phyloP scores from a whole-genome alignment of 1,140 invertebrate species.

The Oncopeltus fasciatus region DNA sequence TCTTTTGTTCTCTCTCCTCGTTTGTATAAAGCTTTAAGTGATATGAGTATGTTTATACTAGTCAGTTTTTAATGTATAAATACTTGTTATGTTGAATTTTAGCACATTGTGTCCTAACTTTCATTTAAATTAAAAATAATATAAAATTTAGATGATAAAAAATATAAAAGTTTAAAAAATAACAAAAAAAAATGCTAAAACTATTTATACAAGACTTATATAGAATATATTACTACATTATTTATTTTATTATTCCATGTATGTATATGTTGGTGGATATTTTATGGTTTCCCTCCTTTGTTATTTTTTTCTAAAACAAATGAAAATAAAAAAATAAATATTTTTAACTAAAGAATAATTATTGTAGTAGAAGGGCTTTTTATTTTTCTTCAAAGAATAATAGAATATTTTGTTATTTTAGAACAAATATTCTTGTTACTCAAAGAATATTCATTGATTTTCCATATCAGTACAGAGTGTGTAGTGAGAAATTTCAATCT shows the following conservation, averaged over 20 bases:
- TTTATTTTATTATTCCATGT: too few species aligned
- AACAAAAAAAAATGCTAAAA: neutral
- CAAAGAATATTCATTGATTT: neutral
- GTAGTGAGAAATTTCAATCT: neutral
- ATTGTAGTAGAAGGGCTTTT: neutral
- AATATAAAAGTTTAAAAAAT: neutral
- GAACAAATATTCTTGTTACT: neutral
- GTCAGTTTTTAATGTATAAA: neutral
- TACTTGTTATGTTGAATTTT: constrained; percentile 1
- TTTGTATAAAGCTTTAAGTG: constrained; percentile 2
- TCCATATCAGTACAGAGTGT: neutral
- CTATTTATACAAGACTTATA: neutral
- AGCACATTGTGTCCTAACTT: neutral
- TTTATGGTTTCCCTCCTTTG: neutral
- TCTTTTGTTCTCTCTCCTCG: neutral
- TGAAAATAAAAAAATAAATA: neutral
- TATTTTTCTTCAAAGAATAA: neutral
- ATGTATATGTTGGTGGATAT: neutral
- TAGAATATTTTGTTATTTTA: neutral
- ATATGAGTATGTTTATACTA: constrained; percentile 8
- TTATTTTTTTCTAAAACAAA: neutral
- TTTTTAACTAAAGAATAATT: too few species aligned
- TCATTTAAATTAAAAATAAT: neutral
- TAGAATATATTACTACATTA: neutral
- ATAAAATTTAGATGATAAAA: neutral